phyloP scores from a whole-genome alignment of 2,888 invertebrate genomes.

The Cyaniris semiargus region DNA sequence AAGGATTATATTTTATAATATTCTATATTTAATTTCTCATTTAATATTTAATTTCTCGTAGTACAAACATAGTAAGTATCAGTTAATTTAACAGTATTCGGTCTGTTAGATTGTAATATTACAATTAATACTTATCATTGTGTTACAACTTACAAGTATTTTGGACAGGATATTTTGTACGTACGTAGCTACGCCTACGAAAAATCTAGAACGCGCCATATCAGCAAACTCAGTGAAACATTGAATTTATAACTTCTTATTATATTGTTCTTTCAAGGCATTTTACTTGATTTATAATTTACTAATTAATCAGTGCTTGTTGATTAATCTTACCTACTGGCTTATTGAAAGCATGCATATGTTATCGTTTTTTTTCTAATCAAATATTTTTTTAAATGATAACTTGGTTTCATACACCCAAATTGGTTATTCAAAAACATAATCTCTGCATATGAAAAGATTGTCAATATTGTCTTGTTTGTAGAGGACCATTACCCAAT shows the following conservation, averaged over 20 bases:
- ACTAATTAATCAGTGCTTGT: too few relatives aligned
- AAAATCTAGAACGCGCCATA: not conserved
- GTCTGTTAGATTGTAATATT: not conserved
- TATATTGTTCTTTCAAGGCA: too few relatives aligned
- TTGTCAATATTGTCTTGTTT: not conserved
- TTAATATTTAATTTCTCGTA: not conserved
- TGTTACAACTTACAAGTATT: not conserved
- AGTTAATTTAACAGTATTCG: not conserved
- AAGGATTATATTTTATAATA: too few relatives aligned
- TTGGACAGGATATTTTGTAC: not conserved
- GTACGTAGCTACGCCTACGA: not conserved
- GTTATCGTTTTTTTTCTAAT: too few relatives aligned
- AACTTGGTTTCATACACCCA: not conserved
- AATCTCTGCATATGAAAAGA: slow-evolving; percentile 1
- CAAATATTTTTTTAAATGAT: not conserved
- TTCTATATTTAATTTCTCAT: not conserved
- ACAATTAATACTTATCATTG: too few relatives aligned
- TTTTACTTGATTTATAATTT: too few relatives aligned
- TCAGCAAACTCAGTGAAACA: not conserved
- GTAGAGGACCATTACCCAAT: not conserved
- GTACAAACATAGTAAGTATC: not conserved
- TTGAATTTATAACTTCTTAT: too few relatives aligned
- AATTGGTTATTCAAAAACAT: slow-evolving; percentile 8
- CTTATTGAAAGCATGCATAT: too few relatives aligned
- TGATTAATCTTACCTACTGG: too few relatives aligned